Percentiles rank a stretch among this genome's conserved stretches.
Conservation (phyloP, 2,888 invertebrate species). For the Micropterix aruncella region DNA sequence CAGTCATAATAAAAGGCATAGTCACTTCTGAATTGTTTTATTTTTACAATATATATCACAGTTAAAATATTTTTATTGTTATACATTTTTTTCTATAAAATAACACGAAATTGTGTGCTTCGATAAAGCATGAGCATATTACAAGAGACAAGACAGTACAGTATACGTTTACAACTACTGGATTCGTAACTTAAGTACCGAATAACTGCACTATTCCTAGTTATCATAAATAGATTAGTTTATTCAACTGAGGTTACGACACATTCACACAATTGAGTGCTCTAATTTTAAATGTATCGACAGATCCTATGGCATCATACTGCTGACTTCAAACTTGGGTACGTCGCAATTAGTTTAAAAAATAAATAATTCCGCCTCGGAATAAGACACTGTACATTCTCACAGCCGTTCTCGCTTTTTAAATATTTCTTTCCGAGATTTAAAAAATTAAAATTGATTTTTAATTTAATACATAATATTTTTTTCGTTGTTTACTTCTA, state of each 20-base stretch:
- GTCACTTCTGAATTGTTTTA: neutral
- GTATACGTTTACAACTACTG: too few relatives aligned
- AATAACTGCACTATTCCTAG: too few relatives aligned
- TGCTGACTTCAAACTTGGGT: neutral
- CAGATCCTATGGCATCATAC: neutral
- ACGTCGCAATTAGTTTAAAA: neutral
- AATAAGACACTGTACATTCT: neutral
- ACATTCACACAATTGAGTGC: too few relatives aligned
- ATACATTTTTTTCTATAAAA: neutral
- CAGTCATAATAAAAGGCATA: too few relatives aligned
- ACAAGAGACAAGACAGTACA: too few relatives aligned
- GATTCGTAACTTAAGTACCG: too few relatives aligned
- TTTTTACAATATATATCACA: slow-evolving; percentile 11
- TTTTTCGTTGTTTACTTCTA: neutral
- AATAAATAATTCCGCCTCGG: neutral
- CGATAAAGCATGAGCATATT: neutral
- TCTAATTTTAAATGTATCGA: too few relatives aligned
- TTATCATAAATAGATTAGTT: too few relatives aligned
- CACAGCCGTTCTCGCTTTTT: neutral
- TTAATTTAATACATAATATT: too few relatives aligned
- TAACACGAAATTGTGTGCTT: slow-evolving; percentile 1
- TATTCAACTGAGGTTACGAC: too few relatives aligned
- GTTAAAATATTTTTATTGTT: slow-evolving; percentile 11
- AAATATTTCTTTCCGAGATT: neutral
- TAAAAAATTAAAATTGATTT: too few relatives aligned